Percentiles rank a stretch among this genome's conserved stretches.
These are phyloP conservation scores for Nannoperca australis DNA, from an alignment of 2,797 vertebrate genomes.

Conservation along the genomic window DNA sequence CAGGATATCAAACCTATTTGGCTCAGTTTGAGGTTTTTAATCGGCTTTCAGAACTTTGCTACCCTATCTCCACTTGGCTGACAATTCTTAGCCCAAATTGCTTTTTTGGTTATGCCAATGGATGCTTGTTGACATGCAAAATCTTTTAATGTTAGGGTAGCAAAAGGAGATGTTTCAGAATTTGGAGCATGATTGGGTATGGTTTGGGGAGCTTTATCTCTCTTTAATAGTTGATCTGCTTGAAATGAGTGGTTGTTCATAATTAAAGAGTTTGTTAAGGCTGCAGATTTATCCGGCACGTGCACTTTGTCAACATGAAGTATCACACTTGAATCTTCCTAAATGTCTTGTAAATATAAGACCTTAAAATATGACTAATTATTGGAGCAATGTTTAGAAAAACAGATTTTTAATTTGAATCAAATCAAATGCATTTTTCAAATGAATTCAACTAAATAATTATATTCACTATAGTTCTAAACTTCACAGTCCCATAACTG, in stretches of 20 bases:
- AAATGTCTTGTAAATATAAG: constrained; percentile 6
- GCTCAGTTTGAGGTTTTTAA: constrained; percentile 57
- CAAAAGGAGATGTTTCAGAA: constrained; percentile 27
- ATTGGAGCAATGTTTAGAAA: not conserved
- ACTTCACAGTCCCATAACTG: not conserved
- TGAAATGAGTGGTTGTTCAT: constrained; percentile 38
- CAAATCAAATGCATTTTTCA: constrained; percentile 10
- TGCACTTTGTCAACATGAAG: constrained; percentile 51
- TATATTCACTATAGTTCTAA: not conserved
- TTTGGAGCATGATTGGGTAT: constrained; percentile 27
- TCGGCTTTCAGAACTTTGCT: constrained; percentile 56
- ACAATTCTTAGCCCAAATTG: constrained; percentile 32
- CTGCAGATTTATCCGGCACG: constrained; percentile 48
- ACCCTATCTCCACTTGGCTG: constrained; percentile 46
- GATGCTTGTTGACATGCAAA: constrained; percentile 60
- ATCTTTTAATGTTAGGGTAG: constrained; percentile 31
- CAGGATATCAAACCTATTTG: constrained; percentile 64
- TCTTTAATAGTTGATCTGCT: constrained; percentile 35
- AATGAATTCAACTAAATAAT: not conserved
- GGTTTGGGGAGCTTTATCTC: constrained; percentile 15
- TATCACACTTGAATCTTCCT: constrained; percentile 43
- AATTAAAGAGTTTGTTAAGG: constrained; percentile 53
- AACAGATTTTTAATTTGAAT: not conserved
- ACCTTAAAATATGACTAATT: constrained; percentile 2
- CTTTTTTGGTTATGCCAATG: constrained; percentile 36